Conservation (phyloP, 2,797 vertebrate genomes). For the Cyclopterus lumpus region DNA sequence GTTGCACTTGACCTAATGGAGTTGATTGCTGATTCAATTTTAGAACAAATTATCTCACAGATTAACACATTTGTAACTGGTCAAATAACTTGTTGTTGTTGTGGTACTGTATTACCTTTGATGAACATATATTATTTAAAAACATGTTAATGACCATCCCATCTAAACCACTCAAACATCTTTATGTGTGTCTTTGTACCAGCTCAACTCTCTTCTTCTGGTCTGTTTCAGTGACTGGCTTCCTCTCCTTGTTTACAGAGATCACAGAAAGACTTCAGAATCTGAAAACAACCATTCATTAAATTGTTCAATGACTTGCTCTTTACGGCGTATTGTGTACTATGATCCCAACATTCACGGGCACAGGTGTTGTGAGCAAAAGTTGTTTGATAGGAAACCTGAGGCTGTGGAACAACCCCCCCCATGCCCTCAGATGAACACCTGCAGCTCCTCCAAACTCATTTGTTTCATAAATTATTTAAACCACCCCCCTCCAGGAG, state of each 20-base stretch:
- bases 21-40: slow-evolving; percentile 27
- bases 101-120: neutral
- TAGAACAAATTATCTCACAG: slow-evolving; percentile 25
- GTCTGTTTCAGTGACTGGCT: neutral
- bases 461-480: slow-evolving; percentile 78
- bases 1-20: slow-evolving; percentile 15
- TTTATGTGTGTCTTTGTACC: neutral
- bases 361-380: slow-evolving; percentile 13
- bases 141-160: neutral
- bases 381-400: slow-evolving; percentile 61
- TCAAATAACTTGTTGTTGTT: neutral
- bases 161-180: neutral
- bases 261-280: neutral
- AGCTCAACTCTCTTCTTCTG: neutral
- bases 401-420: slow-evolving; percentile 45
- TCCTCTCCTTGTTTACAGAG: neutral
- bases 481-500: slow-evolving; percentile 46
- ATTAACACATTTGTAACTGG: neutral
- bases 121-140: neutral
- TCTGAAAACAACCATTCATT: slow-evolving; percentile 4
- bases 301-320: neutral
- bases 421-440: slow-evolving; percentile 62
- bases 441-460: slow-evolving; percentile 68
- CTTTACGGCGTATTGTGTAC: neutral
- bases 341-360: neutral